Evolutionary conservation across 2,888 invertebrate species (phyloP), one percentile per base, ranked within the genome.

Genomic region (Chydorus sphaericus): DNA sequence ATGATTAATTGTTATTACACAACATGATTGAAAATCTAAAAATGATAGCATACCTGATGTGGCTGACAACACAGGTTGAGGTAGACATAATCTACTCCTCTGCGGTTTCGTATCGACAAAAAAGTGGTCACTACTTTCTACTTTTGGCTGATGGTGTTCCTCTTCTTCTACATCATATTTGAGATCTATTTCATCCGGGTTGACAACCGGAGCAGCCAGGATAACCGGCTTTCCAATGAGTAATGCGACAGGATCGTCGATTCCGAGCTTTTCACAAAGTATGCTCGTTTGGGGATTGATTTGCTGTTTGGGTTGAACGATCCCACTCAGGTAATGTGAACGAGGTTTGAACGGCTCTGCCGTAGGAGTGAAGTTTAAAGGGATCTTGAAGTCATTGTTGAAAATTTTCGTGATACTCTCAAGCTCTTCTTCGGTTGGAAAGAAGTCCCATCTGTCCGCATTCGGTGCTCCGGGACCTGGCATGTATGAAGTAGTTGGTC

Each of bases 391-490:
- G 63, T 82, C 74, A 54, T 75, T 73, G 36, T 77, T 74, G 66
- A 94, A 82, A 66, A 81, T 75, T 44, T 73, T 70, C 1, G 74
- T 64, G 5, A 91, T 70, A 18, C 73, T 69, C 18, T 78, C 71
- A 60, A 85, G 80, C 66, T 94, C 91, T 57, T 82, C 81, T 53
- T 75, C 70, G 6, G 81, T 81, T 20, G 90, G 89, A 53, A 77
- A 79, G 66, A 83, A 89, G 60, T 77, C 71, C 73, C 76, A 83
- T 64, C 85, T n/a, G n/a, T n/a, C n/a, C n/a, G n/a, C n/a, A n/a
- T n/a, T n/a, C n/a, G n/a, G n/a, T n/a, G n/a, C n/a, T 36, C 81
- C 80, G 36, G 82, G 80, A 8, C 87, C 87, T 1, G 94, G 94
- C 82, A 94, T 80, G 66, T 85, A 90, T 63, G 79, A 77, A 48